Conservation (phyloP, 2,888 invertebrate genomes). For the Drosophila nigricruria region DNA sequence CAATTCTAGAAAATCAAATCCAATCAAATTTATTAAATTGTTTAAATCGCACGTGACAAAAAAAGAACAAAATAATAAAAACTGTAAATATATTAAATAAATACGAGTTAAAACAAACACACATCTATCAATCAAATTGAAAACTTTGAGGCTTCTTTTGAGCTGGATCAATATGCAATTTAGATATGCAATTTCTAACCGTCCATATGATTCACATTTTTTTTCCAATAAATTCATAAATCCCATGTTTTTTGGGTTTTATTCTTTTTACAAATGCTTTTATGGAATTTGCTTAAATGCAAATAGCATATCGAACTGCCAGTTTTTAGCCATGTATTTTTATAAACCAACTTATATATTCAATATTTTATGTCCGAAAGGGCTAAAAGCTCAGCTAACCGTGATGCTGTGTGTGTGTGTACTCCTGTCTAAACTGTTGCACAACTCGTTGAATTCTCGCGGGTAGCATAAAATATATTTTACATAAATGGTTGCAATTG, state of each 20-base stretch:
- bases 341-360: conserved; percentile 45
- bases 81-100: conserved; percentile 4
- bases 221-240: conserved; percentile 50
- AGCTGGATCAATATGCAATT: conserved; percentile 29
- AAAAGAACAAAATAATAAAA: neutral
- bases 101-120: conserved; percentile 10
- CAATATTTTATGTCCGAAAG: conserved; percentile 39
- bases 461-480: conserved; percentile 72
- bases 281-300: conserved; percentile 46
- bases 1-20: conserved; percentile 1
- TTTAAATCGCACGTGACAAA: conserved; percentile 2
- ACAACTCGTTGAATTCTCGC: conserved; percentile 59
- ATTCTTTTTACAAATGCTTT: conserved; percentile 25
- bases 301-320: conserved; percentile 37
- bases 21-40: conserved; percentile 18
- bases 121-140: conserved; percentile 10
- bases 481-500: conserved; percentile 66
- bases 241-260: conserved; percentile 38
- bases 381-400: conserved; percentile 15
- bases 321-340: conserved; percentile 50
- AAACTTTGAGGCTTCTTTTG: neutral
- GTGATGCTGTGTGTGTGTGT: neutral
- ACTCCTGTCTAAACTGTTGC: conserved; percentile 29
- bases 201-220: conserved; percentile 59
- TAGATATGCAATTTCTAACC: conserved; percentile 26